Percentiles rank a stretch among this genome's conserved stretches.
Conservation (phyloP, 2,888 invertebrate genomes). For the Conchocele bisecta region DNA sequence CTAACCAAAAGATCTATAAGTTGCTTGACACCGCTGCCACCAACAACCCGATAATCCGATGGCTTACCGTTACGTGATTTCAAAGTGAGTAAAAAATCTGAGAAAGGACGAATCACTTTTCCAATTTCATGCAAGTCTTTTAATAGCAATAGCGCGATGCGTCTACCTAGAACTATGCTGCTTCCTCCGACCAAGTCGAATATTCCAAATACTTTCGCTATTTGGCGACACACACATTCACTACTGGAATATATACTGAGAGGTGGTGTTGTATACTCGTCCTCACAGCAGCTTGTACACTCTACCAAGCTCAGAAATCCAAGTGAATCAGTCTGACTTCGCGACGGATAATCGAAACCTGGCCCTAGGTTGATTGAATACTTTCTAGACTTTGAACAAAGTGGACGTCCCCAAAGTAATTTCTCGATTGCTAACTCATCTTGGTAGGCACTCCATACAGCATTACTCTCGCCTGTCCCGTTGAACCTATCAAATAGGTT, state of each 20-base stretch:
- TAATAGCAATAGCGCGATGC: neutral
- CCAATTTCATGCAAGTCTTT: slow-evolving; percentile 4
- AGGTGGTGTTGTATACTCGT: slow-evolving; percentile 13
- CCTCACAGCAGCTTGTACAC: slow-evolving; percentile 17
- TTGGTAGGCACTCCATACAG: slow-evolving; percentile 15
- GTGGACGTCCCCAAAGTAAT: slow-evolving; percentile 22
- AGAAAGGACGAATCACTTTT: slow-evolving; percentile 3
- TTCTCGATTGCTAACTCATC: slow-evolving; percentile 21
- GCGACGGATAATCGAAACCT: slow-evolving; percentile 15
- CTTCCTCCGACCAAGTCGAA: slow-evolving; percentile 1
- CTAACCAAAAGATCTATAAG: neutral
- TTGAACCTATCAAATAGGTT: neutral
- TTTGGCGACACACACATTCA: slow-evolving; percentile 12
- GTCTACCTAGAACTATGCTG: slow-evolving; percentile 1
- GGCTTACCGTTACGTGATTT: neutral
- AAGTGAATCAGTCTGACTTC: slow-evolving; percentile 14
- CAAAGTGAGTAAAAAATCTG: neutral
- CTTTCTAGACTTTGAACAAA: slow-evolving; percentile 9
- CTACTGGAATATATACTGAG: slow-evolving; percentile 14
- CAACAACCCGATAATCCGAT: neutral
- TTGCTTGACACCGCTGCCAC: neutral
- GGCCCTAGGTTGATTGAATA: slow-evolving; percentile 26
- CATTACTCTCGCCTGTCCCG: slow-evolving; percentile 13
- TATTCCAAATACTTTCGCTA: slow-evolving; percentile 1
- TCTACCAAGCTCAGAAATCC: slow-evolving; percentile 19